phyloP scores from a whole-genome alignment of 2,113 vertebrate genomes.

The Heloderma charlesbogerti region DNA sequence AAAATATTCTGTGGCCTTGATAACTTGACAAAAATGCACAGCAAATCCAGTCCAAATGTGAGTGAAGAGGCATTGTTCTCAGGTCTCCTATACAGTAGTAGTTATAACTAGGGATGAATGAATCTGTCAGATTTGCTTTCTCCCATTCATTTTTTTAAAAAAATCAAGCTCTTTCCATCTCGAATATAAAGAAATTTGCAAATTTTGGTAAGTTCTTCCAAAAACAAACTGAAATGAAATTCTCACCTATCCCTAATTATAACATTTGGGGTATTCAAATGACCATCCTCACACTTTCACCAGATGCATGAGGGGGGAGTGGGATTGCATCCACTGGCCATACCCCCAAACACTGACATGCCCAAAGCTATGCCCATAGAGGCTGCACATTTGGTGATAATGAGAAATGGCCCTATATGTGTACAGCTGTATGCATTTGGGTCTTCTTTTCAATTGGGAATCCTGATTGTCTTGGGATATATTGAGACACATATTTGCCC shows the following conservation, averaged over 20 bases:
- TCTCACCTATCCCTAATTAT: too few species aligned
- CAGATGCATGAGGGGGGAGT: not conserved
- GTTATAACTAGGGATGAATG: not conserved
- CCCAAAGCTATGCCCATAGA: not conserved
- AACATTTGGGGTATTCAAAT: not conserved
- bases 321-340: not conserved
- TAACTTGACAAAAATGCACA: not conserved
- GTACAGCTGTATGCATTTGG: not conserved
- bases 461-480: not conserved
- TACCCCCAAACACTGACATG: not conserved
- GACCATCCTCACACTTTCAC: not conserved
- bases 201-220: not conserved
- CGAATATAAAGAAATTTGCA: too few species aligned
- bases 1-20: not conserved
- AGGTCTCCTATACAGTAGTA: not conserved
- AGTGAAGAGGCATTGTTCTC: too few species aligned
- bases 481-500: too few species aligned
- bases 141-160: not conserved
- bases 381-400: not conserved
- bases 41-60: not conserved
- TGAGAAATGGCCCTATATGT: not conserved
- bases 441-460: not conserved
- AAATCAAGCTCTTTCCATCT: too few species aligned
- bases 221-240: too few species aligned
- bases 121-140: not conserved